Evolutionary conservation across 2,888 invertebrate genomes (phyloP).

Genomic region (Scaptodrosophila latifasciaeformis): DNA sequence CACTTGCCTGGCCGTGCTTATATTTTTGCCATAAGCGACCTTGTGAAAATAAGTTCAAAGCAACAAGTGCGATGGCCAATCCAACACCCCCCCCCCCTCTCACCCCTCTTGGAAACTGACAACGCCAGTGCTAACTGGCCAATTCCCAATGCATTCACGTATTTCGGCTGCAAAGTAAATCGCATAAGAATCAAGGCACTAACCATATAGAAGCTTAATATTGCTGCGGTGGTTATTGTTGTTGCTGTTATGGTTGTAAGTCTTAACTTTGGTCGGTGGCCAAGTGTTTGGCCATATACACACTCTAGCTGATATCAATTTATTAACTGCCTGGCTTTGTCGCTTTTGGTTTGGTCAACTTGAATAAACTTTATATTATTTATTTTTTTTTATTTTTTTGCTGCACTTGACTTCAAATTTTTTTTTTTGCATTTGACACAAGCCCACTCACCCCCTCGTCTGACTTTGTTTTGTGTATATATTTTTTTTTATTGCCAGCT

Average conservation of each 20-base stretch:
- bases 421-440: constrained; percentile 16
- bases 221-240: not conserved
- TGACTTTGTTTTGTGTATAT: not conserved
- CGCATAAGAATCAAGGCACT: constrained; percentile 46
- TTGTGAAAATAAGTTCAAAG: constrained; percentile 65
- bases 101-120: not conserved
- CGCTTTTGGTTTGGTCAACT: not conserved
- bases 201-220: constrained; percentile 21
- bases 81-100: too few relatives aligned
- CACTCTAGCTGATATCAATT: constrained; percentile 20
- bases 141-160: not conserved
- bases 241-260: not conserved
- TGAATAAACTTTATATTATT: too few relatives aligned
- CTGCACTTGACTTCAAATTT: constrained; percentile 9
- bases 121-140: not conserved
- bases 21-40: constrained; percentile 52
- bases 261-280: constrained; percentile 30
- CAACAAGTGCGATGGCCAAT: constrained; percentile 58
- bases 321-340: constrained; percentile 38
- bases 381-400: constrained; percentile 20
- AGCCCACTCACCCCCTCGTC: too few relatives aligned
- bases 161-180: constrained; percentile 38
- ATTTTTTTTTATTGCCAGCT: constrained; percentile 20
- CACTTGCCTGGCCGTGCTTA: constrained; percentile 31
- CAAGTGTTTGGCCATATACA: constrained; percentile 48